Conservation (phyloP, 2,113 vertebrate genomes). For the Brachirus orientalis region DNA sequence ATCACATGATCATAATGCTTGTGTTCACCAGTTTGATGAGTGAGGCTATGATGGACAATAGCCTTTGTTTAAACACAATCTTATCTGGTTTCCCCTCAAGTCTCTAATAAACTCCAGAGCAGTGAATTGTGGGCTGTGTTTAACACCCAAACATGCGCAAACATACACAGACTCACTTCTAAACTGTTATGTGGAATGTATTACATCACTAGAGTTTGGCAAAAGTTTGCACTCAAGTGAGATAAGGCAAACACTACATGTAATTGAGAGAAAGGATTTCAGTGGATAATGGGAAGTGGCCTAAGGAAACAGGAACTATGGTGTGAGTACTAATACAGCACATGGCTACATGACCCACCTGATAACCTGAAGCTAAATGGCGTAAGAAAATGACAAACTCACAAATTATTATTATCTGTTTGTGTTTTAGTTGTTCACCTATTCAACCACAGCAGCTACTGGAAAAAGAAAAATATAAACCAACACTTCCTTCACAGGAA, state of each 20-base stretch:
- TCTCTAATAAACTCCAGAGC: constrained; percentile 45
- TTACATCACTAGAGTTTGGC: constrained; percentile 27
- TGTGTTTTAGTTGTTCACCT: not conserved
- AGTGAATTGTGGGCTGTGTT: constrained; percentile 6
- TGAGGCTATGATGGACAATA: constrained; percentile 49
- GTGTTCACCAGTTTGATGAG: constrained; percentile 46
- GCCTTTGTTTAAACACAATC: constrained; percentile 53
- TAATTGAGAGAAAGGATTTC: constrained; percentile 40
- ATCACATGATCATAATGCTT: not conserved
- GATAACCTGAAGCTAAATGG: constrained; percentile 32
- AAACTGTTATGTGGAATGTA: constrained; percentile 15
- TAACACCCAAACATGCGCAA: not conserved
- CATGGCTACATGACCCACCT: not conserved
- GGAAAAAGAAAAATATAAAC: not conserved
- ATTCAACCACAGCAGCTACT: not conserved
- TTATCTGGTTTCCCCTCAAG: constrained; percentile 61
- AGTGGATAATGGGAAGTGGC: constrained; percentile 31
- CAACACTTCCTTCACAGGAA: constrained; percentile 43
- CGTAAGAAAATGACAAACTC: constrained; percentile 13
- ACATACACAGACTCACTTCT: not conserved
- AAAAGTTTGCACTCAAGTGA: not conserved
- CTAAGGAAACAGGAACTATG: constrained; percentile 18
- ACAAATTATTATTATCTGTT: constrained; percentile 10
- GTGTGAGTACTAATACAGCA: constrained; percentile 22
- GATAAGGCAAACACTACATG: constrained; percentile 46